phyloP scores from a whole-genome alignment of 2,888 invertebrate species.

The Hecatera dysodea region DNA sequence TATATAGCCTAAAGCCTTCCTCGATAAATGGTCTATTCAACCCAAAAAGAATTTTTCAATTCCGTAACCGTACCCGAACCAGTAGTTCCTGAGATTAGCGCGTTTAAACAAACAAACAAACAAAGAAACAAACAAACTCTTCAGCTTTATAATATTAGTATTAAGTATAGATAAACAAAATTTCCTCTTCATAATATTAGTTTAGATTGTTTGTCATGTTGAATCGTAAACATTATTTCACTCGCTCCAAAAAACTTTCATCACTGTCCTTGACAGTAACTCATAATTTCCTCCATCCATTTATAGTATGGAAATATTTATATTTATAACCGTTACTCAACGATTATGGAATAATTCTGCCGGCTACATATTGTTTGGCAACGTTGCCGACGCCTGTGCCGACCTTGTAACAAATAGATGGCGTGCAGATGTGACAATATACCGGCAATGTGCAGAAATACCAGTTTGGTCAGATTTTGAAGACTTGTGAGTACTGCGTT shows the following conservation, averaged over 20 bases:
- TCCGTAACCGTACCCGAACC: no score
- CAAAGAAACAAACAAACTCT: no score
- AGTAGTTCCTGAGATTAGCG: no score
- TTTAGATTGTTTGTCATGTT: no score
- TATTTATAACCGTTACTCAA: conserved; percentile 49
- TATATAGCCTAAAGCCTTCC: no score
- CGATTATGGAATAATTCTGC: conserved; percentile 59
- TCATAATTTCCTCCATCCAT: conserved; percentile 27
- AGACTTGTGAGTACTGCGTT: background rate
- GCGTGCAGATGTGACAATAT: conserved; percentile 64
- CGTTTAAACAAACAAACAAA: no score
- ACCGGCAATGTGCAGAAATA: conserved; percentile 52
- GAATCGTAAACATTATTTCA: background rate
- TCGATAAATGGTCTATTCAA: no score
- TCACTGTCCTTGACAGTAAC: conserved; percentile 29
- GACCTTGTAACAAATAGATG: conserved; percentile 64
- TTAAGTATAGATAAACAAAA: no score
- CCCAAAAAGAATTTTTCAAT: no score
- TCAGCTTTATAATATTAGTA: no score
- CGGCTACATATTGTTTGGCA: conserved; percentile 60
- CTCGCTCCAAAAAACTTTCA: background rate
- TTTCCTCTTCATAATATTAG: no score
- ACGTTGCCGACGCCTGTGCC: conserved; percentile 50
- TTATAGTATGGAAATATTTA: conserved; percentile 43
- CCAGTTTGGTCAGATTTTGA: conserved; percentile 35